These are phyloP conservation scores for Amblyjoppa proteus DNA, from an alignment of 2,888 invertebrate species.

Conservation along the genomic window DNA sequence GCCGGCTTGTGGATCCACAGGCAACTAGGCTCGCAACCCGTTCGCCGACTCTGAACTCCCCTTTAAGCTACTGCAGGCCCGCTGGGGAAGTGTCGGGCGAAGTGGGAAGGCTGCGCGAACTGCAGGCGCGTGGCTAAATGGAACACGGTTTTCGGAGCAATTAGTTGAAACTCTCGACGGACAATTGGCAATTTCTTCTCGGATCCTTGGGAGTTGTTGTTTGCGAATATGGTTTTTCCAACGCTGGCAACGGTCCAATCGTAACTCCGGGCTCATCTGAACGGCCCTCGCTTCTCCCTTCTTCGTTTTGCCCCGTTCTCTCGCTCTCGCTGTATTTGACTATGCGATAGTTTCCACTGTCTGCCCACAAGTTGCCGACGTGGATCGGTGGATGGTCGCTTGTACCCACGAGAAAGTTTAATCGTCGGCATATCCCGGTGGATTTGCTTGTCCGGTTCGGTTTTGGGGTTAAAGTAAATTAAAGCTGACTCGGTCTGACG, in stretches of 20 bases:
- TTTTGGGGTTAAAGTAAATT: neutral
- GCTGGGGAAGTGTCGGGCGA: neutral
- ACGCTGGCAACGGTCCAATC: neutral
- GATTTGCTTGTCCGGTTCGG: neutral
- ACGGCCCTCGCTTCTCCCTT: neutral
- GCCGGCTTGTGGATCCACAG: constrained; percentile 16
- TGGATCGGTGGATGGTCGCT: neutral
- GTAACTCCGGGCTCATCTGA: neutral
- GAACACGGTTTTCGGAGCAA: too few species aligned
- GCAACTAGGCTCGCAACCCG: constrained; percentile 15
- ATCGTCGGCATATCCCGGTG: neutral
- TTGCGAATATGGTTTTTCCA: neutral
- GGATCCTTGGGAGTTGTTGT: neutral
- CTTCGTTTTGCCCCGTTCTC: neutral
- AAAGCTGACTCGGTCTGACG: neutral
- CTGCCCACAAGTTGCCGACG: neutral
- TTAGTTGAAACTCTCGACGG: neutral
- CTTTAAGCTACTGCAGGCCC: constrained; percentile 42
- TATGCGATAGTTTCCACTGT: constrained; percentile 3
- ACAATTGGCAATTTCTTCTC: neutral
- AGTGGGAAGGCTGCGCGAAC: too few species aligned
- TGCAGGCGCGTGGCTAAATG: too few species aligned
- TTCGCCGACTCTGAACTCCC: constrained; percentile 24
- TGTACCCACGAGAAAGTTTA: neutral
- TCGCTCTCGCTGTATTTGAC: neutral